These are phyloP conservation scores for Tiliacea aurago DNA, from an alignment of 2,888 invertebrate genomes.

Conservation along the genomic window DNA sequence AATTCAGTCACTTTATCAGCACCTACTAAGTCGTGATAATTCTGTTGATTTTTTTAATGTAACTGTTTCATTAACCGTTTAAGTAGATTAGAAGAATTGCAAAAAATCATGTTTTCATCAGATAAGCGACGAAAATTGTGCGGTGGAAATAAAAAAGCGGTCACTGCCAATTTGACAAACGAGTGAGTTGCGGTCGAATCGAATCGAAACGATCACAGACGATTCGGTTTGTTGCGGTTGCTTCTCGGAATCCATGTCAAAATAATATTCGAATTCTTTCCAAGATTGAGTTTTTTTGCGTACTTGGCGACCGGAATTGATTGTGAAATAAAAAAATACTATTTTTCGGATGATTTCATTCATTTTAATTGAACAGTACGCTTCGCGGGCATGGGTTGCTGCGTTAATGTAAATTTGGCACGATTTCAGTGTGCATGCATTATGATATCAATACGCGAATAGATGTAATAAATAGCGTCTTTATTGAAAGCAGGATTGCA, in stretches of 20 bases:
- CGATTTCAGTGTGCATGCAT: conserved; percentile 59
- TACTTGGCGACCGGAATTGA: conserved; percentile 52
- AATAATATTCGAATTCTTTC: conserved; percentile 66
- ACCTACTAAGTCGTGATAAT: not conserved
- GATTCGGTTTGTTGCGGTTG: conserved; percentile 72
- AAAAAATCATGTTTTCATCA: not conserved
- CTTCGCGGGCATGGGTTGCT: conserved; percentile 21
- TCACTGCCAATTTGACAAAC: conserved; percentile 79
- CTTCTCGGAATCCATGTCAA: conserved; percentile 66
- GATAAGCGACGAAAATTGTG: conserved; percentile 42
- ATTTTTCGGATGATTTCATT: conserved; percentile 54
- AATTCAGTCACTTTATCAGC: not conserved
- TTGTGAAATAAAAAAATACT: conserved; percentile 37
- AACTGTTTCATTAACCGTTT: not conserved
- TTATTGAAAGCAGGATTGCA: conserved; percentile 56
- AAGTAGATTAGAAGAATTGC: not conserved
- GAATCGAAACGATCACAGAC: conserved; percentile 72
- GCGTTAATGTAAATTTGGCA: conserved; percentile 60
- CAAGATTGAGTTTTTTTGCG: conserved; percentile 61
- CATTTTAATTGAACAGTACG: conserved; percentile 52
- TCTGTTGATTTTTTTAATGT: not conserved
- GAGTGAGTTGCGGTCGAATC: conserved; percentile 75
- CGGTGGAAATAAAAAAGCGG: conserved; percentile 56
- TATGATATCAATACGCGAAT: conserved; percentile 56
- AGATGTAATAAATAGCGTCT: conserved; percentile 62